phyloP scores from a whole-genome alignment of 2,797 vertebrate species.

The Myotis myotis region DNA sequence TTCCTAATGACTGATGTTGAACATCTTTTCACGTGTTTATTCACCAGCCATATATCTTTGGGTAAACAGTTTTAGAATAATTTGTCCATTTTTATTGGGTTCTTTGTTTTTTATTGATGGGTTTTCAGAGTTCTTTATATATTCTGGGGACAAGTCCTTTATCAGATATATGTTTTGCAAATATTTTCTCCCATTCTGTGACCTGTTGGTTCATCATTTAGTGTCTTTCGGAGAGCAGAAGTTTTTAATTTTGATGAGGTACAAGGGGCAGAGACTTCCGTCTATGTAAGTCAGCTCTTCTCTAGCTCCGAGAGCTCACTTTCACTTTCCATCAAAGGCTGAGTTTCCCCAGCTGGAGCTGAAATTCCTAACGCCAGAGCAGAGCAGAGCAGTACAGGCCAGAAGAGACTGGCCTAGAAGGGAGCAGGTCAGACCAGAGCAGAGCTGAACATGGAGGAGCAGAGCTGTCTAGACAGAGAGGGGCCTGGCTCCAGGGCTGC shows the following conservation, averaged over 20 bases:
- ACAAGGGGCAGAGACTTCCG: neutral
- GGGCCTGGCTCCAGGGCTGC: too few species aligned
- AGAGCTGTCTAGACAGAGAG: too few species aligned
- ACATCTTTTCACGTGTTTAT: neutral
- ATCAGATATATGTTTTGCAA: neutral
- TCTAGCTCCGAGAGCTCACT: too few species aligned
- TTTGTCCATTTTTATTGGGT: neutral
- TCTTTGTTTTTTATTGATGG: neutral
- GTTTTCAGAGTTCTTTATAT: neutral
- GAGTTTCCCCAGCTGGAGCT: too few species aligned
- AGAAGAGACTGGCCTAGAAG: too few species aligned
- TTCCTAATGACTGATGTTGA: neutral
- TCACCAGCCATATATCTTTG: neutral
- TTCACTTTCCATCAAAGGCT: too few species aligned
- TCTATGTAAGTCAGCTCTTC: too few species aligned
- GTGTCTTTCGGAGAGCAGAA: neutral
- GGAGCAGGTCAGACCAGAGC: too few species aligned
- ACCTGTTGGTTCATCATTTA: neutral
- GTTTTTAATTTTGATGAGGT: conserved; percentile 31
- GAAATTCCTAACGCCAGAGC: too few species aligned
- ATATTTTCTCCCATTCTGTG: neutral
- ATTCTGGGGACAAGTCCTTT: neutral
- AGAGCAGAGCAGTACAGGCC: too few species aligned
- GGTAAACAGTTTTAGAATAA: neutral
- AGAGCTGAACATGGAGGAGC: too few species aligned